Base-by-base conservation (phyloP, 2,888 invertebrate species). In the Notocelia uddmanniana region DNA sequence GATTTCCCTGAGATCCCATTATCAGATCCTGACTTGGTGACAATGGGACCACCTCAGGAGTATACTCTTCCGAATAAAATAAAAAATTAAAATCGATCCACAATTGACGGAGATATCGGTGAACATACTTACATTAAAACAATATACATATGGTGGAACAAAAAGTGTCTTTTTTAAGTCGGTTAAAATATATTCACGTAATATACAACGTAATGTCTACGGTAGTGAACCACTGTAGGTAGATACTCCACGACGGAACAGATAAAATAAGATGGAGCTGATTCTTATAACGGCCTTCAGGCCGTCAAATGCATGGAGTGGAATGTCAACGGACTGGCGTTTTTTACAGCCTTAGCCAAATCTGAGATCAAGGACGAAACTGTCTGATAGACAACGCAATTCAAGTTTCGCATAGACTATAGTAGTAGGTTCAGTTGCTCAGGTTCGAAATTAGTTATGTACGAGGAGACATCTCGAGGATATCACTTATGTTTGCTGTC, bases 211-310 rank as follows among this genome's bases (percentile, higher is more conserved):
- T 31, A n/a, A n/a, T 31, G 31, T 6, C 54, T 26, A 26, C 15
- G 26, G 19, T 54, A 54, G 31, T 6, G 31, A 31, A 31, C 8
- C 31, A 31, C 31, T 31, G 31, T 31, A 31, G 31, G 31, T 31
- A 26, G 5, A 5, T 26, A 26, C 5, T 31, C 15, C 15, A 41
- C 6, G 19, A 50, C 45, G 45, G 45, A n/a, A 45, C 15, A 11
- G 10, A 64, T 54, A 54, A 62, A 60, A 26, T 13, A 26, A 68
- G 26, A 57, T 57, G 23, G 18, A 31, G 31, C 9, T 11, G 31
- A 55, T 21, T 19, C 54, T 37, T 34, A 37, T 55, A 63, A 50
- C 18, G 63, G 69, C 69, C 63, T 69, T 69, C 34, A 63, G 58
- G 52, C 19, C 50, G 37, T 37, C 50, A 57, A 57, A 57, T 70